phyloP scores from a whole-genome alignment of 2,888 invertebrate species.

The Antitype chi region DNA sequence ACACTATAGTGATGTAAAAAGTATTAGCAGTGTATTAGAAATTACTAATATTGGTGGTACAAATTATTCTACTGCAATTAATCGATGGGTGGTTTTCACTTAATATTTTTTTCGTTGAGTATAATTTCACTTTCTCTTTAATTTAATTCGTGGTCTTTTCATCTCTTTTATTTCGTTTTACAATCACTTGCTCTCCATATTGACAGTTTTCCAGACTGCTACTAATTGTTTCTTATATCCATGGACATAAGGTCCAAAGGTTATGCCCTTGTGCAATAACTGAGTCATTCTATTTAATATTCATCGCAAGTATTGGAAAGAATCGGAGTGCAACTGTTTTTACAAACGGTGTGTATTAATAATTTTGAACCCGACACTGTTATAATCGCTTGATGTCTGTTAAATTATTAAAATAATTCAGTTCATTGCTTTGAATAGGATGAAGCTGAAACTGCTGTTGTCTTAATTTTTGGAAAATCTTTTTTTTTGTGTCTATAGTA shows the following conservation, averaged over 20 bases:
- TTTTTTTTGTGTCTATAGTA: background rate
- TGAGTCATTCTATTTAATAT: constrained; percentile 44
- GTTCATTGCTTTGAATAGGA: background rate
- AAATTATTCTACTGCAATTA: background rate
- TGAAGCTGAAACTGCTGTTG: too few relatives aligned
- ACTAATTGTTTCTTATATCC: background rate
- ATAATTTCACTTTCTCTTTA: background rate
- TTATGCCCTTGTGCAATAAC: constrained; percentile 25
- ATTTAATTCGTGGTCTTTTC: background rate
- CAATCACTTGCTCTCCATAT: too few relatives aligned
- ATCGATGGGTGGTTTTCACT: background rate
- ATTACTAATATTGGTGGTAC: background rate
- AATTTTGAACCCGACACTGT: constrained; percentile 16
- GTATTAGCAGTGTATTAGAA: background rate
- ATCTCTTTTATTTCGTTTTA: too few relatives aligned
- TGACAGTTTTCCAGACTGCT: background rate
- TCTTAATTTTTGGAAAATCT: background rate
- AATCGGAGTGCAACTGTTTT: constrained; percentile 32
- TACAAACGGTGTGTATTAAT: background rate
- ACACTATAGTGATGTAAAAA: constrained; percentile 24
- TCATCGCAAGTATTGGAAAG: constrained; percentile 38
- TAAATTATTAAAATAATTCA: background rate
- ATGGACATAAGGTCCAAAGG: background rate
- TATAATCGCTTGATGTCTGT: background rate
- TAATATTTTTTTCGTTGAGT: background rate